Base-by-base conservation (phyloP, 2,888 invertebrate genomes). In the Monopis laevigella region DNA sequence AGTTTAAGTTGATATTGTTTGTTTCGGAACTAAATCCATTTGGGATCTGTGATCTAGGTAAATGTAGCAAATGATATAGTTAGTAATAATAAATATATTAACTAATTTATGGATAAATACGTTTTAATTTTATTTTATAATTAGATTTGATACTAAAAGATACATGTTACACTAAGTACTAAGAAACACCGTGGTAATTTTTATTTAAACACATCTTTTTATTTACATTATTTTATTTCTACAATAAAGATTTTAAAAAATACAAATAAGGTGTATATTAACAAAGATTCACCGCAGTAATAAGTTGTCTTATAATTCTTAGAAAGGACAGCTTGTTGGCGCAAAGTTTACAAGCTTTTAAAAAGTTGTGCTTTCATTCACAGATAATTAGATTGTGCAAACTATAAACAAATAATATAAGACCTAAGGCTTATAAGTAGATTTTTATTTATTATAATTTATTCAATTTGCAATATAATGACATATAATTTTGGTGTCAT, bases 1-100 rank as follows among this genome's bases (percentile, higher is more conserved):
- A 69, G 59, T 69, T 69, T 55, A 46, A 48, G 46, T 50, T 51
- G 51, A 7, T 13, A 7, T 18, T 29, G 21, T 51, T 58, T 55
- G 55, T 56, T 56, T 53, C 51, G 47, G 42, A 46, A 40, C 40
- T 43, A 30, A 41, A 45, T 44, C 45, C 43, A 44, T 49, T 45
- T 45, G 34, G 8, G 21, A 32, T 4, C n/a, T 14, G 14, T 11
- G 10, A 29, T 29, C 4, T 29, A n/a, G 11, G 7, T 24, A 24
- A 24, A 24, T 24, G 24, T 24, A 5, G 10, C 10, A 24, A 24
- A 24, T 24, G 24, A 8, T 24, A 7, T 24, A 24, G 6, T 10
- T 7, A 8, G 24, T 24, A 24, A 24, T 24, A 7, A 24, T 7
- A 8, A 28, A n/a, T n/a, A n/a, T n/a, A n/a, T n/a, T n/a, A n/a